Percentiles rank a stretch among this genome's conserved stretches.
phyloP scores from a whole-genome alignment of 2,888 invertebrate genomes.

The Limulus polyphemus region DNA sequence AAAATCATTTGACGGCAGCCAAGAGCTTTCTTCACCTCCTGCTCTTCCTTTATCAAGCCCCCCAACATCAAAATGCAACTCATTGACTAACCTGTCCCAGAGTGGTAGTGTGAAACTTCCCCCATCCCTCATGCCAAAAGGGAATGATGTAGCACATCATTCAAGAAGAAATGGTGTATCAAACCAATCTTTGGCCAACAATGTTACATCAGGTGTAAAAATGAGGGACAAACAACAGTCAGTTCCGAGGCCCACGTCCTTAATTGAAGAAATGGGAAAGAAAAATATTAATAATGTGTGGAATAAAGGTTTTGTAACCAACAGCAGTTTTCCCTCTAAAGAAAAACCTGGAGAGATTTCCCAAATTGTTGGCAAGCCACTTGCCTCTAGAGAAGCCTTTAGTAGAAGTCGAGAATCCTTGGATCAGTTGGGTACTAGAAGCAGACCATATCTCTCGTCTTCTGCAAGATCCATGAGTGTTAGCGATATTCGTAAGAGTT shows the following conservation, averaged over 20 bases:
- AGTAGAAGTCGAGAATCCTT: too few relatives aligned
- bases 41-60: too few relatives aligned
- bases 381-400: too few relatives aligned
- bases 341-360: too few relatives aligned
- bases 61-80: constrained; percentile 3
- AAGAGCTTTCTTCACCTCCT: constrained; percentile 7
- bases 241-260: constrained; percentile 14
- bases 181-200: too few relatives aligned
- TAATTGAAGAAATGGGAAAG: constrained; percentile 13
- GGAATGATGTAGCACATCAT: too few relatives aligned
- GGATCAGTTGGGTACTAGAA: too few relatives aligned
- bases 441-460: too few relatives aligned
- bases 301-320: background rate
- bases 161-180: too few relatives aligned
- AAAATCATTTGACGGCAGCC: constrained; percentile 27
- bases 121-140: constrained; percentile 5
- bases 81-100: background rate
- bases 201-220: too few relatives aligned
- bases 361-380: too few relatives aligned
- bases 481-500: constrained; percentile 47
- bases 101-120: constrained; percentile 6
- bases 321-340: too few relatives aligned
- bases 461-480: constrained; percentile 38
- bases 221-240: constrained; percentile 10
- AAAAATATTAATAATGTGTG: background rate